A percentile compares a stretch with the other conserved stretches of the same genome.
phyloP scores from a whole-genome alignment of 2,888 invertebrate genomes.

The Phania funesta region DNA sequence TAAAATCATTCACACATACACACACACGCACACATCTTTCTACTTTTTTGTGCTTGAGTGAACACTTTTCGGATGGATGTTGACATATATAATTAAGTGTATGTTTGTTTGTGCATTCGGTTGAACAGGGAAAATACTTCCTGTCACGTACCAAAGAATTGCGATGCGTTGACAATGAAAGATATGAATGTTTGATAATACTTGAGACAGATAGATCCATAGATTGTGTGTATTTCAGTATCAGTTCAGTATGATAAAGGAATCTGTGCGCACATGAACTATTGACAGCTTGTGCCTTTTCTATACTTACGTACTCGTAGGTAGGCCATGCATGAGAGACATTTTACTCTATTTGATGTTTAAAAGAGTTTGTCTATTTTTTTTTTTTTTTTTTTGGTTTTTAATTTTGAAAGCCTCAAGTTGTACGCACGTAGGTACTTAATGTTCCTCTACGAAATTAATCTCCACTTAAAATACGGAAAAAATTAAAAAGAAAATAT shows the following conservation, averaged over 20 bases:
- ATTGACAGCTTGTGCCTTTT: not conserved
- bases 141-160: constrained; percentile 39
- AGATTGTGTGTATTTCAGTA: constrained; percentile 12
- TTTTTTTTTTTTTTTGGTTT: not conserved
- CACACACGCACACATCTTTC: not conserved
- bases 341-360: not conserved
- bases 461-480: not conserved
- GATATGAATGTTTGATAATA: constrained; percentile 45
- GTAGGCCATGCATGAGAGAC: not conserved
- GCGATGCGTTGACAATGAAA: constrained; percentile 42
- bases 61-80: constrained; percentile 27
- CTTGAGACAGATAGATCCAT: not conserved
- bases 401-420: not conserved
- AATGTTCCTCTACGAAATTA: not conserved
- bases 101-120: constrained; percentile 6
- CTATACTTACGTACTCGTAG: not conserved
- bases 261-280: constrained; percentile 5
- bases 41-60: constrained; percentile 26
- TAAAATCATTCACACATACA: not conserved
- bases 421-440: not conserved
- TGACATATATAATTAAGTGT: constrained; percentile 43
- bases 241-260: not conserved
- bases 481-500: not conserved
- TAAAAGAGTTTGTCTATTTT: not conserved
- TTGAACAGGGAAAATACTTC: constrained; percentile 29